phyloP scores from a whole-genome alignment of 2,113 vertebrate species.

The Phyllostomus discolor region DNA sequence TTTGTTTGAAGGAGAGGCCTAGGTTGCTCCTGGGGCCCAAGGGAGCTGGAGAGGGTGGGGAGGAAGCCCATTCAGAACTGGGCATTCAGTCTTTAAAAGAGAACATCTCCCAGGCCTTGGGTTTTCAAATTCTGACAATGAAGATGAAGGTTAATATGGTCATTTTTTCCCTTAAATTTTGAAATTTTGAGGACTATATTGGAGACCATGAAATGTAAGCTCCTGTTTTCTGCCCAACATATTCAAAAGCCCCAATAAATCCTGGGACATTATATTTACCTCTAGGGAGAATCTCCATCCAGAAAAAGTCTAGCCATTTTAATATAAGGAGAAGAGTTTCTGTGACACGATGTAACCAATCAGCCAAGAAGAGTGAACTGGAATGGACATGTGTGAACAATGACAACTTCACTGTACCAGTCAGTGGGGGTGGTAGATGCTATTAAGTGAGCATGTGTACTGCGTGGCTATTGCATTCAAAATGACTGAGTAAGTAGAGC shows the following conservation, averaged over 20 bases:
- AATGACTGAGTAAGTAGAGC: too few relatives aligned
- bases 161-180: conserved; percentile 5
- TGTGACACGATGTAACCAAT: too few relatives aligned
- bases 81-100: conserved; percentile 13
- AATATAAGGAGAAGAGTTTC: too few relatives aligned
- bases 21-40: not conserved
- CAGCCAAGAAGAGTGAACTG: too few relatives aligned
- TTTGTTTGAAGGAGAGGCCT: not conserved
- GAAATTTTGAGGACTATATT: conserved; percentile 7
- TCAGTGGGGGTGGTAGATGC: too few relatives aligned
- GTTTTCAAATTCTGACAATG: conserved; percentile 30
- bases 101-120: conserved; percentile 27
- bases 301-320: too few relatives aligned
- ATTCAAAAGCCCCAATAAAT: not conserved
- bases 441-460: too few relatives aligned
- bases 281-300: not conserved
- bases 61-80: conserved; percentile 51
- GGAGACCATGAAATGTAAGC: conserved; percentile 16
- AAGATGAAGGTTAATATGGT: not conserved
- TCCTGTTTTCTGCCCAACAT: not conserved
- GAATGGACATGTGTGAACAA: too few relatives aligned
- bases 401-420: too few relatives aligned
- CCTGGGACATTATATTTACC: not conserved
- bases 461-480: too few relatives aligned
- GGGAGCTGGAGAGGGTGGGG: not conserved